Conservation (phyloP, 2,888 invertebrate species). For the Lordiphosa fenestrarum region DNA sequence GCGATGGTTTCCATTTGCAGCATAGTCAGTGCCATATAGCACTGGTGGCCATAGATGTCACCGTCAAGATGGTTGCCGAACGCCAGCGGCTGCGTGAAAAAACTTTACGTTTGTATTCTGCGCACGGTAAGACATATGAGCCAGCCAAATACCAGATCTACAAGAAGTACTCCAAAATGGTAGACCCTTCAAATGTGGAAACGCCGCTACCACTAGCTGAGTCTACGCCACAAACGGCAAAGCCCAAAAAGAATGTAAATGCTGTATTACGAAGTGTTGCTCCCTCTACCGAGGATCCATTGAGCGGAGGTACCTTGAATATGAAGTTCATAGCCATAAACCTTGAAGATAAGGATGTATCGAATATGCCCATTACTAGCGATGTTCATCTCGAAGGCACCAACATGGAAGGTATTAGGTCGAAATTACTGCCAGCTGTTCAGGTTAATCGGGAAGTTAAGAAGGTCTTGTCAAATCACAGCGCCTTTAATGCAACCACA, state of each 20-base stretch:
- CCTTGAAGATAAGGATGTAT: background rate
- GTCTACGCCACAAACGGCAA: background rate
- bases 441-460: too few species aligned
- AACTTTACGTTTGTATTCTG: conserved; percentile 27
- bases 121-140: conserved; percentile 38
- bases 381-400: conserved; percentile 19
- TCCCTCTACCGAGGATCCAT: conserved; percentile 32
- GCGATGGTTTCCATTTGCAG: conserved; percentile 49
- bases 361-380: conserved; percentile 17
- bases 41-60: conserved; percentile 43
- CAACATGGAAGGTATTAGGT: conserved; percentile 17
- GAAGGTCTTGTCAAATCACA: too few species aligned
- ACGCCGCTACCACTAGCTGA: conserved; percentile 6
- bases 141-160: conserved; percentile 33
- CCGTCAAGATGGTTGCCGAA: conserved; percentile 1
- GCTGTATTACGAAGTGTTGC: conserved; percentile 36
- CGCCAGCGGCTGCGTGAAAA: conserved; percentile 34
- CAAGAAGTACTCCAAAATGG: conserved; percentile 30
- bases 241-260: background rate
- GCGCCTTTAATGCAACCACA: too few species aligned
- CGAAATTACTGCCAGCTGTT: background rate
- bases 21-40: conserved; percentile 48
- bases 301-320: conserved; percentile 40
- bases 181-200: conserved; percentile 1
- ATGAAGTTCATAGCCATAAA: conserved; percentile 11